Base-by-base conservation (phyloP, 2,888 invertebrate genomes). In the Busseola fusca region DNA sequence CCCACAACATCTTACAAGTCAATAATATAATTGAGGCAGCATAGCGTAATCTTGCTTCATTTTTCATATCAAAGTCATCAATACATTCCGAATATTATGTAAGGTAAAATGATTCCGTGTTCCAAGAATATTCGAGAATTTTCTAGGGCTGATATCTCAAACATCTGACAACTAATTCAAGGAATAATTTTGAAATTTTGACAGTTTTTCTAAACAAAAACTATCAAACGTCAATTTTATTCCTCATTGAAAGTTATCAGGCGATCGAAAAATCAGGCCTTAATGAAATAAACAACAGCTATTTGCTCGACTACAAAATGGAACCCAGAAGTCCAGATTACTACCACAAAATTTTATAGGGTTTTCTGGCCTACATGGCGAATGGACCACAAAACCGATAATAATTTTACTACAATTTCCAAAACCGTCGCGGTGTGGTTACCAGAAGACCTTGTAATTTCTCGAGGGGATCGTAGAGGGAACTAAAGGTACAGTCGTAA, bases 401-500 rank as follows among this genome's bases (percentile, higher is more conserved):
- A 68, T 62, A 48, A 25, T 25, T 50, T 74, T 54, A 60, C 42
- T 45, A 30, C 60, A 34, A 76, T 60, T 52, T 64, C 56, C 56
- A 52, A 76, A 76, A 74, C 37, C 59, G 56, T 54, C 56, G 50
- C 40, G 50, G 14, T 21, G 45, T 62, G 25, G 18, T 63, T 52
- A 50, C 50, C 3, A 34, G 45, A 54, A 62, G 27, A 58, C 30
- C 68, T 45, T 52, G 57, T 72, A 66, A 64, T 68, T 52, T 65
- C 78, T 74, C 78, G 25, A 1, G 74, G 57, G 77, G 21, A 27
- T 73, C 77, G 72, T 76, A 48, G 30, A 27, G 1, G 21, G 4
- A 45, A 25, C 73, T 54, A 37, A 63, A 78, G 72, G 40, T 25
- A 50, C 40, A 18, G 34, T 73, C 77, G 73, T 77, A 77, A 77